phyloP scores from a whole-genome alignment of 2,888 invertebrate species.

The Biston betularia region DNA sequence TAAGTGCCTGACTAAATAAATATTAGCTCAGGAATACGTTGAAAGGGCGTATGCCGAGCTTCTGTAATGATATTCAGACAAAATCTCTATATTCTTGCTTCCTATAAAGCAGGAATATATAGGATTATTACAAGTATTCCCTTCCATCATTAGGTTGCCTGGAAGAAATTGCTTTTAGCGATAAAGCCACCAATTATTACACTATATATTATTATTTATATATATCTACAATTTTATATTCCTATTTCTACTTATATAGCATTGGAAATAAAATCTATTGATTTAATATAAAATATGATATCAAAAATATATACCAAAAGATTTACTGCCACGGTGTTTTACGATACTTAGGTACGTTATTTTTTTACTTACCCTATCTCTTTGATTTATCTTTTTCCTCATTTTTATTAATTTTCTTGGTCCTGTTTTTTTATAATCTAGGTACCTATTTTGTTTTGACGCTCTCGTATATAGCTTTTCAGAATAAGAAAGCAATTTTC shows the following conservation, averaged over 20 bases:
- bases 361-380: neutral
- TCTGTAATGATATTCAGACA: slow-evolving; percentile 36
- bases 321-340: too few species aligned
- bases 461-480: neutral
- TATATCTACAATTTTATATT: too few species aligned
- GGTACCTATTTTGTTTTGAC: slow-evolving; percentile 2
- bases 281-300: too few species aligned
- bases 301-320: too few species aligned
- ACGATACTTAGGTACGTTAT: too few species aligned
- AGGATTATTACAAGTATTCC: too few species aligned
- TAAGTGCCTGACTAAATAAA: slow-evolving; percentile 41
- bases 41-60: slow-evolving; percentile 34
- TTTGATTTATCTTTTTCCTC: neutral
- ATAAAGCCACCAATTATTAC: too few species aligned
- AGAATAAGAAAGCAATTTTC: slow-evolving; percentile 4
- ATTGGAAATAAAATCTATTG: too few species aligned
- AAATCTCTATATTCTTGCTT: slow-evolving; percentile 30
- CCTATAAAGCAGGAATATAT: neutral
- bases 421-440: neutral
- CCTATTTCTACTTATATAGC: too few species aligned
- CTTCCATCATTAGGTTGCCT: too few species aligned
- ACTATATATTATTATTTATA: too few species aligned
- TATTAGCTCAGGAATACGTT: slow-evolving; percentile 41
- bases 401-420: neutral
- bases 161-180: too few species aligned